A percentile compares a stretch with the other conserved stretches of the same genome.
Conservation (phyloP, 1,140 invertebrate genomes). For the Dermatophagoides farinae region DNA sequence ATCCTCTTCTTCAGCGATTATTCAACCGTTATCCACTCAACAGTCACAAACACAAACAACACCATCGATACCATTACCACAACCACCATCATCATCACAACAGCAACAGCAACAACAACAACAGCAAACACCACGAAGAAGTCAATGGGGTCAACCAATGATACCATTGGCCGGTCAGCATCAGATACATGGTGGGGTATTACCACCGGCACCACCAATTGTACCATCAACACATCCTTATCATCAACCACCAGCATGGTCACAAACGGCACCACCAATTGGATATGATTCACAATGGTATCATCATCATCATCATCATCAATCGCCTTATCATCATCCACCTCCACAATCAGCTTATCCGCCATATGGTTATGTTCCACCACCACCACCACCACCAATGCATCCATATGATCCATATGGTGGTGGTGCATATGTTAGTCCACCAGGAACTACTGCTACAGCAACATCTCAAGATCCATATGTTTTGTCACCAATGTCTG, state of each 20-base stretch:
- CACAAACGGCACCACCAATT: background rate
- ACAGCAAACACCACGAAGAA: conserved; percentile 4
- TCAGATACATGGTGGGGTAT: background rate
- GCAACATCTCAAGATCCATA: no score
- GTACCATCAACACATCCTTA: background rate
- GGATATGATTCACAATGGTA: background rate
- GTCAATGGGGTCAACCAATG: conserved; percentile 18
- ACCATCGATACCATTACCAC: background rate
- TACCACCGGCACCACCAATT: background rate
- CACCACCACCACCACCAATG: background rate
- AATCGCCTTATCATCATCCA: background rate
- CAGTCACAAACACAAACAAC: background rate
- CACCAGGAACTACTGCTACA: no score
- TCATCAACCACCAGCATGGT: background rate
- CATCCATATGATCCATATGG: background rate
- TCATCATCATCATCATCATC: background rate
- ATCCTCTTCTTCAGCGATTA: background rate
- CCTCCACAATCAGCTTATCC: background rate
- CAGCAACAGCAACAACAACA: background rate
- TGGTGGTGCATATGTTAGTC: background rate
- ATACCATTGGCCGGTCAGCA: conserved; percentile 11
- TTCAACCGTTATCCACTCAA: background rate
- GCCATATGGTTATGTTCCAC: background rate
- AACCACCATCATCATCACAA: background rate
- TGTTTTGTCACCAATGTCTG: no score